Evolutionary conservation across 2,888 invertebrate genomes (phyloP).

Genomic region (Patella caerulea): DNA sequence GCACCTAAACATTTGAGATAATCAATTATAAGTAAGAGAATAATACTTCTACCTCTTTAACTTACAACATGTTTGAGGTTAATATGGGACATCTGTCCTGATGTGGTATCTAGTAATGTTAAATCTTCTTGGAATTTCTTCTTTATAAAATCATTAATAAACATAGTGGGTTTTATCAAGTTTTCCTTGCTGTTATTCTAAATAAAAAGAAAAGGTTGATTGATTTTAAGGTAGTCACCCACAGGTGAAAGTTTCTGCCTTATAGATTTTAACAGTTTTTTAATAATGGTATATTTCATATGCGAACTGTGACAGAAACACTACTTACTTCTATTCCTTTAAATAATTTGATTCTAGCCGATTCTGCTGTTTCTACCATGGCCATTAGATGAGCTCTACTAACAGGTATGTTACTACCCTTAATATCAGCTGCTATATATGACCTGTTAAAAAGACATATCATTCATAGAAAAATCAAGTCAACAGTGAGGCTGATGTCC

Average conservation of each 20-base stretch:
- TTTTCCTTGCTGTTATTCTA: conserved; percentile 58
- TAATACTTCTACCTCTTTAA: not conserved
- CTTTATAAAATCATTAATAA: conserved; percentile 59
- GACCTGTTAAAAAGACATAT: conserved; percentile 39
- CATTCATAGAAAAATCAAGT: not conserved
- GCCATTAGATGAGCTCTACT: conserved; percentile 54
- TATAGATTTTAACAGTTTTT: too few relatives aligned
- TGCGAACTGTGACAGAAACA: not conserved
- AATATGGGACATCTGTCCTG: conserved; percentile 61
- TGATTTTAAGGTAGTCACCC: too few relatives aligned
- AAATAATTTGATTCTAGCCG: conserved; percentile 64
- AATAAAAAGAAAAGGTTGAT: conserved; percentile 23
- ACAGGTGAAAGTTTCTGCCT: too few relatives aligned
- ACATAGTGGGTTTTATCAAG: conserved; percentile 51
- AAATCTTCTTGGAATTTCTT: conserved; percentile 44
- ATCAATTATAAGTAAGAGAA: too few relatives aligned
- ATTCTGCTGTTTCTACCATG: conserved; percentile 64
- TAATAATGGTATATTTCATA: too few relatives aligned
- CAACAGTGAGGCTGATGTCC: too few relatives aligned
- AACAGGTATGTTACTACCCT: conserved; percentile 54
- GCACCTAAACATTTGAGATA: too few relatives aligned
- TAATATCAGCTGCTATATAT: conserved; percentile 51
- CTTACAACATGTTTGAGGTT: conserved; percentile 68
- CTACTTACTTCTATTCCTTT: conserved; percentile 62
- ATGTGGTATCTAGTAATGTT: conserved; percentile 62